phyloP scores from a whole-genome alignment of 2,113 vertebrate genomes.

The Chlorocebus sabaeus region DNA sequence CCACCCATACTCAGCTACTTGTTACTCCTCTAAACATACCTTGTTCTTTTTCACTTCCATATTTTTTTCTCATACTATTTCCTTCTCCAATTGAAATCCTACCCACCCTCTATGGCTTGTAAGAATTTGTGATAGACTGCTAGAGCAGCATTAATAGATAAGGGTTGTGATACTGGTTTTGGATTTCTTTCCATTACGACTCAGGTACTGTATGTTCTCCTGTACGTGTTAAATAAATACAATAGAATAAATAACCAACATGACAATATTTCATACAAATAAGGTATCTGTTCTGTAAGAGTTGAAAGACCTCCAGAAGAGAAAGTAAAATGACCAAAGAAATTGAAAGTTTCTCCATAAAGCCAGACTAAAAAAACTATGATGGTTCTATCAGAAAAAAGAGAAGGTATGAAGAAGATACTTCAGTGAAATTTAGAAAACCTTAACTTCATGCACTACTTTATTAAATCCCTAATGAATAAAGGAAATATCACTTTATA shows the following conservation, averaged over 20 bases:
- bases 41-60: neutral
- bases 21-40: neutral
- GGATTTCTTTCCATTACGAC: neutral
- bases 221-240: neutral
- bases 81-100: neutral
- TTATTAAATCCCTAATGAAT: constrained; percentile 21
- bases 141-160: neutral
- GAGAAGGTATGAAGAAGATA: neutral
- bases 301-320: neutral
- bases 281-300: neutral
- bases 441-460: neutral
- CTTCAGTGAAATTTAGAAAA: neutral
- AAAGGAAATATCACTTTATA: constrained; percentile 25
- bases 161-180: neutral
- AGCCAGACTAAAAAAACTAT: neutral
- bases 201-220: neutral
- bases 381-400: neutral
- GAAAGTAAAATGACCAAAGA: neutral
- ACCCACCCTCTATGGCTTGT: neutral
- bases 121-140: neutral
- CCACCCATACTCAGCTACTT: neutral
- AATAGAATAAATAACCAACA: neutral
- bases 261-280: neutral
- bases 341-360: neutral
- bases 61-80: neutral